Evolutionary conservation across 2,113 vertebrate species (phyloP), one percentile per base, ranked within the genome.

Genomic region (Hydropotes inermis): DNA sequence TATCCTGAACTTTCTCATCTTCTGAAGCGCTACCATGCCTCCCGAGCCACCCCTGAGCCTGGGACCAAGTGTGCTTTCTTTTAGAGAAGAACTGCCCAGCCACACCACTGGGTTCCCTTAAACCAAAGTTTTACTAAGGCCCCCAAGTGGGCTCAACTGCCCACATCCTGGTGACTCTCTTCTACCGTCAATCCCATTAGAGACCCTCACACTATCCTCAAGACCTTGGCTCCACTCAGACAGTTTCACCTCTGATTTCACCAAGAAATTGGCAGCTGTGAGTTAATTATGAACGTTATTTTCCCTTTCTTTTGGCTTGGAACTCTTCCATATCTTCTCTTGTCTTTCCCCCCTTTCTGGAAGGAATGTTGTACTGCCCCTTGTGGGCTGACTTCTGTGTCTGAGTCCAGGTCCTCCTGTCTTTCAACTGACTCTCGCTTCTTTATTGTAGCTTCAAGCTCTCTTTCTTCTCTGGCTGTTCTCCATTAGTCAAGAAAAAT

Each of bases 401-500:
- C 30, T 45, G 45, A 74, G 52, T 36, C 50, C 17, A 88, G 78
- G 58, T 36, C 45, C 57, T 78, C 39, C 67, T 61, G 19, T 54
- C 61, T 64, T 92, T 85, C 47, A 47, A 12, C 1, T 57, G 36
- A 90, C 54, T 19, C 60, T 30, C 39, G 9, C 47, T 43, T 88
- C 60, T 82, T 76, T 85, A 54, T 36, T 61, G 15, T 1, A 67
- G 74, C 39, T 90, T 87, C 58, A 60, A 89, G 47, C 12, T 36
- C 17, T 92, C 52, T 47, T 52, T 92, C 76, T 74, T 87, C 30
- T 94, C 74, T 67, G 47, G 60, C 93, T 78, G 28, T 91, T 93
- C 47, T 60, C 94, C 79, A 89, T 8, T 25, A 92, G 58, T 60
- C 79, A 93, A 87, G 70, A 95, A 91, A 95, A 90, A 95, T 14